Conservation (phyloP, 2,113 vertebrate genomes). For the Pampusana beccarii region DNA sequence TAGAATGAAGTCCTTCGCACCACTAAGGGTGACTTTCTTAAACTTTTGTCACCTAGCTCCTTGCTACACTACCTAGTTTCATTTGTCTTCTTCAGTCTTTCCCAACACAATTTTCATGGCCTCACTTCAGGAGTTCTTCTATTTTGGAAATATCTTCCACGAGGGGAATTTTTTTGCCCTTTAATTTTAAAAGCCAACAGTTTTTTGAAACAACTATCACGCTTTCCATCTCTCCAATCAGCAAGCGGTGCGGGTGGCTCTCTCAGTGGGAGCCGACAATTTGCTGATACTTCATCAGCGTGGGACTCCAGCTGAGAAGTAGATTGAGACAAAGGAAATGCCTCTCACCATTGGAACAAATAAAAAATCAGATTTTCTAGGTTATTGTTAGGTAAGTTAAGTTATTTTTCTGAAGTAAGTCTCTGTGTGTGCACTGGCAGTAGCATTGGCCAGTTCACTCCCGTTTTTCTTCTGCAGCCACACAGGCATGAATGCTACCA, state of each 20-base stretch:
- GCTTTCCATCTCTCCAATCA: slow-evolving; percentile 62
- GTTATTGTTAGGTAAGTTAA: neutral
- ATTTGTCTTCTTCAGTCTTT: neutral
- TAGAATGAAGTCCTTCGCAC: neutral
- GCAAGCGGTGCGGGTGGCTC: slow-evolving; percentile 11
- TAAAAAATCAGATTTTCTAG: slow-evolving; percentile 60
- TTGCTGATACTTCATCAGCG: slow-evolving; percentile 78
- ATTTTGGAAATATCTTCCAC: neutral
- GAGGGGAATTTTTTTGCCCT: neutral
- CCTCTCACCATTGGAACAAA: slow-evolving; percentile 65
- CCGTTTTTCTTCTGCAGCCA: neutral
- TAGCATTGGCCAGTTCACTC: neutral
- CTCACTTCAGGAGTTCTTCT: neutral
- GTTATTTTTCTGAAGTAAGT: slow-evolving; percentile 18
- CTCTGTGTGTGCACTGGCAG: neutral
- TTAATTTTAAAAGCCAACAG: slow-evolving; percentile 45
- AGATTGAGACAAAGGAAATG: slow-evolving; percentile 77
- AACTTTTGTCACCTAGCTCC: neutral
- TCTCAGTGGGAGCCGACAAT: slow-evolving; percentile 78
- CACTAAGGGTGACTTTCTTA: neutral
- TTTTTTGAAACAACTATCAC: slow-evolving; percentile 71
- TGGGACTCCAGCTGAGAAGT: slow-evolving; percentile 71
- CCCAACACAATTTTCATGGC: neutral
- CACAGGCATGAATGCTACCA: neutral
- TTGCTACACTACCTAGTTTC: neutral